phyloP scores from a whole-genome alignment of 2,888 invertebrate genomes.

The Trachelus troglodyta region DNA sequence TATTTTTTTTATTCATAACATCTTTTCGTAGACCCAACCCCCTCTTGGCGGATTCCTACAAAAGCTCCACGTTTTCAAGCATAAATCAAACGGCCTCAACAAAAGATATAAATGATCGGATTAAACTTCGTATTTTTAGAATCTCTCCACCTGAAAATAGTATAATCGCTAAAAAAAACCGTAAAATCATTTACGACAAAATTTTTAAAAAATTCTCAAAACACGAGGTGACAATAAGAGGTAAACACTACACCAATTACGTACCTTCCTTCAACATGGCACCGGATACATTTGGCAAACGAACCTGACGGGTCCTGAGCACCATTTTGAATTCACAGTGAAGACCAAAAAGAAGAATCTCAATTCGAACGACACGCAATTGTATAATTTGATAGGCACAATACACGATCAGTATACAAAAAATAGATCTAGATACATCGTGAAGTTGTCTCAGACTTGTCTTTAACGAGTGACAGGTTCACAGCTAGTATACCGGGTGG shows the following conservation, averaged over 20 bases:
- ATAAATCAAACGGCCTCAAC: conserved; percentile 16
- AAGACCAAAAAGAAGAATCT: neutral
- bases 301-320: conserved; percentile 23
- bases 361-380: neutral
- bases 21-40: conserved; percentile 14
- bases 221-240: neutral
- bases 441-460: neutral
- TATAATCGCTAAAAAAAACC: neutral
- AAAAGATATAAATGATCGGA: conserved; percentile 7
- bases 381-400: neutral
- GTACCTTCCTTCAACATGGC: conserved; percentile 40
- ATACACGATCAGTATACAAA: neutral
- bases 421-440: neutral
- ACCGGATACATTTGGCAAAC: conserved; percentile 39
- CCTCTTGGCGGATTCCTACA: conserved; percentile 10
- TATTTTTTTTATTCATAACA: conserved; percentile 3
- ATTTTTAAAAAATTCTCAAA: neutral
- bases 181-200: neutral
- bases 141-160: neutral
- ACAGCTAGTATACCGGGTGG: neutral
- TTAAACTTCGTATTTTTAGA: conserved; percentile 8
- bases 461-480: neutral
- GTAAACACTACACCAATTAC: conserved; percentile 11
- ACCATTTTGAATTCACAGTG: conserved; percentile 23
- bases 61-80: conserved; percentile 5